These are phyloP conservation scores for Plebejus melissa DNA, from an alignment of 2,888 invertebrate genomes.

Conservation along the genomic window DNA sequence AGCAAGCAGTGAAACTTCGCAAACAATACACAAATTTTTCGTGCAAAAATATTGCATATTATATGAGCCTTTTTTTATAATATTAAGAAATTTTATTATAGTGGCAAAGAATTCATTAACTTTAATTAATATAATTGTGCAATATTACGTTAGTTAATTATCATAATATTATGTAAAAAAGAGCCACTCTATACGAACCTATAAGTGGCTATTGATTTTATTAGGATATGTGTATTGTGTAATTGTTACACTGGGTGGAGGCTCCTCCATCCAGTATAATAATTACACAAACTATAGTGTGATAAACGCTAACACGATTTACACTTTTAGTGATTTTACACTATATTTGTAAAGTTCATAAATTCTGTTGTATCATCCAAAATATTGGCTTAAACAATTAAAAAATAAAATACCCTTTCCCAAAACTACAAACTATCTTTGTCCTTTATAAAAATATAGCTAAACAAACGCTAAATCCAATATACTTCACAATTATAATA, in stretches of 20 bases:
- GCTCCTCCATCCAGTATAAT: background rate
- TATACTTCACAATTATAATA: background rate
- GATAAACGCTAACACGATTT: background rate
- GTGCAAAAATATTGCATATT: background rate
- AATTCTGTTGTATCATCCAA: background rate
- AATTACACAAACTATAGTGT: background rate
- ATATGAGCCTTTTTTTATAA: background rate
- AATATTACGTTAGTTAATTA: background rate
- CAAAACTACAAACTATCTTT: background rate
- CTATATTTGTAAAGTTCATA: background rate
- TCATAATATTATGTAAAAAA: background rate
- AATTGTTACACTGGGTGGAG: background rate
- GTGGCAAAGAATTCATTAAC: background rate
- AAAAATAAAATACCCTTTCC: background rate
- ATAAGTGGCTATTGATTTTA: too few relatives aligned
- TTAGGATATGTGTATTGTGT: too few relatives aligned
- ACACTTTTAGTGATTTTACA: too few relatives aligned
- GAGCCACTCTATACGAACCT: background rate
- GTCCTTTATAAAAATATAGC: background rate
- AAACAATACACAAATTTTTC: background rate
- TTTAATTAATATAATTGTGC: background rate
- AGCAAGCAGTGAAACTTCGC: constrained; percentile 5
- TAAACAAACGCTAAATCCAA: background rate
- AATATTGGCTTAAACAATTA: background rate
- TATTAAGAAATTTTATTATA: background rate